Evolutionary conservation across 1,140 invertebrate species (phyloP), one percentile per base, ranked within the genome.

Genomic region (Leptopilina boulardi): DNA sequence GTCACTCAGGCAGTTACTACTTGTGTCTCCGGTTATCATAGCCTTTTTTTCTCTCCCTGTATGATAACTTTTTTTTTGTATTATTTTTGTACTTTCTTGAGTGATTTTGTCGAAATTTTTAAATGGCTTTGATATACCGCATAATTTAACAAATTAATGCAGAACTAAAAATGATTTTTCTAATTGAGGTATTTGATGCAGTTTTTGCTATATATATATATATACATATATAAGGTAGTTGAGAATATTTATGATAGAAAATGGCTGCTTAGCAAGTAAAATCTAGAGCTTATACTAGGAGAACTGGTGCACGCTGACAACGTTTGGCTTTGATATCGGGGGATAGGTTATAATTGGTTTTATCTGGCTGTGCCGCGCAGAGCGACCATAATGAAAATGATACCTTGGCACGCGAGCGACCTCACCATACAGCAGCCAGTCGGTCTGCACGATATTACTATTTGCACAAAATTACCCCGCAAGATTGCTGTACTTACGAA

Each of bases 311-410:
- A 66, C 59, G 59, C 59, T 66, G 59, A 66, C 59, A 66, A 66
- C 59, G 59, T 66, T 66, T 66, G 56, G 59, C 59, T 66, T 30
- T 73, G 47, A 59, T 77, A 78, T 78, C 74, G 74, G 74, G n/a
- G 77, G 59, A 78, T 78, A 78, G 77, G 59, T 76, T 75, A 78
- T 78, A 78, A 78, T 78, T 78, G 77, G 77, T 76, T 78, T 78
- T 78, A 78, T 78, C 77, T 78, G 38, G n/a, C 74, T 71, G 42
- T 75, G 51, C 74, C 42, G 59, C 71, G 73, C 73, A 18, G 72
- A 74, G 42, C 41, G 34, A 38, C 41, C 38, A 34, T 78, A 78
- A 78, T 78, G 77, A 78, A 78, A 71, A 78, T 78, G 77, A 72
- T 78, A 56, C 54, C 54, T 76, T 41, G 77, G 70, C 77, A 78